Base-by-base conservation (phyloP, 2,113 vertebrate species). In the Murina feae region DNA sequence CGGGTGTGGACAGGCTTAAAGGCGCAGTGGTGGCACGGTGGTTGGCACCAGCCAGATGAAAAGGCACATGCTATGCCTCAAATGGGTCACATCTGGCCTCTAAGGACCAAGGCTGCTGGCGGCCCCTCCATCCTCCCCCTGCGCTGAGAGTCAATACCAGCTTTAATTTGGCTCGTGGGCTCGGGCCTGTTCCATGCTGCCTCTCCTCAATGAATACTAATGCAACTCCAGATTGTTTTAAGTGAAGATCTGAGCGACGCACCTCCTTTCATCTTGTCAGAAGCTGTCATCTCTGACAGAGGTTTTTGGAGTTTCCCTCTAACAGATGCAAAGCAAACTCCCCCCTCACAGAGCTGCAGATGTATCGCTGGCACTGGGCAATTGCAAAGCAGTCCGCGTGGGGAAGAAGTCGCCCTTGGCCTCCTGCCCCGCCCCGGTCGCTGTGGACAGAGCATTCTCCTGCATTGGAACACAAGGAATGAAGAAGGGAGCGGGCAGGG, bases 181-280 rank as follows among this genome's bases (percentile, higher is more conserved):
- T n/a, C 90, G 20, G 94, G 82, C 91, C 98, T 95, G 95, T 93
- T 98, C 97, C 84, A 55, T 79, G 89, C 89, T 91, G 96, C 96
- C 92, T 88, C 72, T 30, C 83, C 20, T 25, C 94, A 91, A 91
- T 96, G 98, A 98, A 98, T 98, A 90, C 98, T 98, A 98, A 98
- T 98, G 96, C 97, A 93, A 81, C 95, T 97, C 96, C 32, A 97
- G 98, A 97, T 98, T 98, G 98, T 98, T 98, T 98, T 97, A 98
- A 98, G 98, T 97, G 98, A 97, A 97, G 98, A 98, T 98, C 97
- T 98, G 97, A 98, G 98, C 91, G 96, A 97, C 97, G 97, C 96
- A 96, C 95, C 96, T 91, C 97, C 97, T 98, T 98, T 98, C 98
- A 97, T 98, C 98, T 97, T 98, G 97, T 98, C 98, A 97, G 97